These are phyloP conservation scores for Lepidurus apus DNA, from an alignment of 1,140 invertebrate genomes.

Conservation along the genomic window DNA sequence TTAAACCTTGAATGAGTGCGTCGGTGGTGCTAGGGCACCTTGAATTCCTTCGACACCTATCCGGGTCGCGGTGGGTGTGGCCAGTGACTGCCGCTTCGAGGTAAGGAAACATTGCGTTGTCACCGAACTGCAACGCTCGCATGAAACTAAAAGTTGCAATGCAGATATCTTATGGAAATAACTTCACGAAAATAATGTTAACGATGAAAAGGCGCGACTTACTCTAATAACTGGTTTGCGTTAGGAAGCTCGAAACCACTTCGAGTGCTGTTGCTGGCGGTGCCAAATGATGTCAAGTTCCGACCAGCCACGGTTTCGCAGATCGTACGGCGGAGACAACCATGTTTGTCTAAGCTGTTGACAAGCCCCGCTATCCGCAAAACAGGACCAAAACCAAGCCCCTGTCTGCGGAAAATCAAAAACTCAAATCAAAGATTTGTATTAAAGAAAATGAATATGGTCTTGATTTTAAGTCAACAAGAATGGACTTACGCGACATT, in stretches of 20 bases:
- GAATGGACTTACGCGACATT: not conserved
- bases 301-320: not conserved
- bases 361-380: not conserved
- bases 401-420: not conserved
- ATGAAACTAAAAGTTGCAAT: not conserved
- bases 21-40: not conserved
- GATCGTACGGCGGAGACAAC: not conserved
- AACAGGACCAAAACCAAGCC: not conserved
- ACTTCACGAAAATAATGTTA: not conserved
- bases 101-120: not conserved
- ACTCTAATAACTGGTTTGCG: not conserved
- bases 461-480: too few species aligned
- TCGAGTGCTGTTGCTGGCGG: not conserved
- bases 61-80: not conserved
- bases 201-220: not conserved
- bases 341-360: not conserved
- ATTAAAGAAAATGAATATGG: too few species aligned
- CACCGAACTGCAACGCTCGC: not conserved
- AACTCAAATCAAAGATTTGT: not conserved
- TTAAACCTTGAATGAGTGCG: not conserved
- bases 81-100: not conserved
- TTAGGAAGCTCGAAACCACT: not conserved
- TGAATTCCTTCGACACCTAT: not conserved
- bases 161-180: too few species aligned
- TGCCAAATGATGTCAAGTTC: not conserved